phyloP scores from a whole-genome alignment of 2,888 invertebrate species.

The Aphodius sticticus region DNA sequence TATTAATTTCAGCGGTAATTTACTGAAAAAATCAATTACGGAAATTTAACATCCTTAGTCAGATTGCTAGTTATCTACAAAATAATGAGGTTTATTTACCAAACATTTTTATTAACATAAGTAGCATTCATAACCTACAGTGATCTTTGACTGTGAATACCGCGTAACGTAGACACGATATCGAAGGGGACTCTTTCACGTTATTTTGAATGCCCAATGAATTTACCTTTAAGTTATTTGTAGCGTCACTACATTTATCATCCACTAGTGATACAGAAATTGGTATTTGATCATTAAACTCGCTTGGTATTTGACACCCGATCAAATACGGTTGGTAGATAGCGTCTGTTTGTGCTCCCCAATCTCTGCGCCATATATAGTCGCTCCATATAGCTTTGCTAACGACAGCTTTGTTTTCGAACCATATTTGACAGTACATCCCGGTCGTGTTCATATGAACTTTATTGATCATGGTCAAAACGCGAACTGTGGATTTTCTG shows the following conservation, averaged over 20 bases:
- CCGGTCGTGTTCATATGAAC: conserved; percentile 79
- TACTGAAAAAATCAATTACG: too few species aligned
- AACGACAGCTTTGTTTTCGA: conserved; percentile 81
- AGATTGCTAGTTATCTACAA: too few species aligned
- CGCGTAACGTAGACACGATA: too few species aligned
- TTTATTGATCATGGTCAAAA: conserved; percentile 86
- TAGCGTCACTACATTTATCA: conserved; percentile 79
- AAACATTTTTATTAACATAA: too few species aligned
- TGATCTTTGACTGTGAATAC: too few species aligned
- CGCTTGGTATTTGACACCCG: conserved; percentile 81
- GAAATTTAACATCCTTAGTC: too few species aligned
- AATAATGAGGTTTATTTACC: too few species aligned
- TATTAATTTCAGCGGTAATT: too few species aligned
- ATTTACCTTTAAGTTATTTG: conserved; percentile 76
- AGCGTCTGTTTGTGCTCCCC: conserved; percentile 87
- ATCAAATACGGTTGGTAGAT: conserved; percentile 87
- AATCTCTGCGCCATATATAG: conserved; percentile 95
- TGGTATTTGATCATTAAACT: conserved; percentile 72
- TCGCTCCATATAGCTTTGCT: conserved; percentile 88
- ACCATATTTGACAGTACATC: conserved; percentile 91
- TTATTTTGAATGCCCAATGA: neutral
- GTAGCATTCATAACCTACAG: too few species aligned
- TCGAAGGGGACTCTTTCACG: too few species aligned
- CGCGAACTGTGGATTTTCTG: conserved; percentile 83
- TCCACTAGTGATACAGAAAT: conserved; percentile 84